Conservation (phyloP, 2,113 vertebrate species). For the Arvicanthis niloticus region DNA sequence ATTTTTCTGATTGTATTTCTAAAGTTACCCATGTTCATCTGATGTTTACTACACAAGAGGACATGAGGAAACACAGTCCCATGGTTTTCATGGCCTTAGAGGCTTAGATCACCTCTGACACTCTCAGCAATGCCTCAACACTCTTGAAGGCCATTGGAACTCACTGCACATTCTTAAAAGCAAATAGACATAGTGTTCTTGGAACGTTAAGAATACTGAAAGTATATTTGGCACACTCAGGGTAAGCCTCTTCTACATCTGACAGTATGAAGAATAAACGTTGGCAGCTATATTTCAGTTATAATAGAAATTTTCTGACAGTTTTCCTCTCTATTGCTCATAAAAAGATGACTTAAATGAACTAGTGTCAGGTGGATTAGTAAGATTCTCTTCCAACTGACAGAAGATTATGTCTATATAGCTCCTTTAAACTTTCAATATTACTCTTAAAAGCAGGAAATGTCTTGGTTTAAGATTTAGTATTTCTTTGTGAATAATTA, state of each 20-base stretch:
- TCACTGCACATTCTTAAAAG: conserved; percentile 6
- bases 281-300: conserved; percentile 55
- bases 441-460: conserved; percentile 31
- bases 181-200: background rate
- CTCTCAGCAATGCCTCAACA: background rate
- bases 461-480: conserved; percentile 13
- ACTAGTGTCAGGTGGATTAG: conserved; percentile 67
- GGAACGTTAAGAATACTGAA: conserved; percentile 50
- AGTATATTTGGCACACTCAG: conserved; percentile 47
- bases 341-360: conserved; percentile 65
- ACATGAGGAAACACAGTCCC: background rate
- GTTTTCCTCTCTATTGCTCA: conserved; percentile 58
- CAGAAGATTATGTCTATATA: conserved; percentile 59
- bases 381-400: conserved; percentile 70
- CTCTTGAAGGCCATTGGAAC: background rate
- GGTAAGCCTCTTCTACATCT: conserved; percentile 49
- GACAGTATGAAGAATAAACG: conserved; percentile 61
- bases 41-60: background rate
- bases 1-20: background rate
- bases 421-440: conserved; percentile 59
- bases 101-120: background rate
- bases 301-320: conserved; percentile 65
- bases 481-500: background rate
- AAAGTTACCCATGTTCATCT: background rate
- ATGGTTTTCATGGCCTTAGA: background rate